Evolutionary conservation across 1,140 invertebrate species (phyloP), one percentile per base, ranked within the genome.

Genomic region (Glossosoma conforme): DNA sequence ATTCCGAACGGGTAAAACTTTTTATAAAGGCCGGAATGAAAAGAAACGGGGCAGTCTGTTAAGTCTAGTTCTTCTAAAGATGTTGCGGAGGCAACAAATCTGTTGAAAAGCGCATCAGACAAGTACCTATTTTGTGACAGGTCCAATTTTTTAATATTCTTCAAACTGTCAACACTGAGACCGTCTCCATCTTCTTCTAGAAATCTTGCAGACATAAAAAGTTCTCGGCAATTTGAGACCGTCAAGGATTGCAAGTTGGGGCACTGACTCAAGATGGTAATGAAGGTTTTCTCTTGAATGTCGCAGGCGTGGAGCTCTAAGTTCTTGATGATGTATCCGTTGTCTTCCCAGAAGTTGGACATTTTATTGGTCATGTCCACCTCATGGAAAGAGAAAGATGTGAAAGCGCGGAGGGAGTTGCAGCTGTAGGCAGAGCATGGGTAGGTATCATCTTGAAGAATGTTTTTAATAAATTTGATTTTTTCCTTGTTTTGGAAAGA

Each of bases 131-230:
- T 84, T 25, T 77, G 76, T 9, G 76, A 75, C 46, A 88, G 62
- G 50, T 77, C 81, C 19, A 88, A 62, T 36, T 70, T 66, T 52
- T 67, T 75, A 10, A 87, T 67, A 44, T 78, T 76, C 46, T 74
- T 66, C 37, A 86, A 65, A 41, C 70, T 75, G 5, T 73, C 54
- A 14, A 66, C 63, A 32, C 72, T 61, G 40, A 74, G 65, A 20
- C 74, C 65, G 56, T 79, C 79, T 21, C 66, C 67, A 54, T 75
- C 69, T 50, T 74, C 72, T 58, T 83, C 82, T 30, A 86, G 62
- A 15, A 87, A 65, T 1, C 76, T 75, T 9, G 84, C 86, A 19
- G 81, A 81, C 81, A 87, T 86, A 37, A 87, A 81, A 9, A 86
- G 67, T 42, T 84, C 81, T 58, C 82, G 77, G 59, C 84, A 87